A percentile compares a stretch with the other conserved stretches of the same genome.
Evolutionary conservation across 2,797 vertebrate genomes (phyloP).

Genomic region (Cyclura pinguis): DNA sequence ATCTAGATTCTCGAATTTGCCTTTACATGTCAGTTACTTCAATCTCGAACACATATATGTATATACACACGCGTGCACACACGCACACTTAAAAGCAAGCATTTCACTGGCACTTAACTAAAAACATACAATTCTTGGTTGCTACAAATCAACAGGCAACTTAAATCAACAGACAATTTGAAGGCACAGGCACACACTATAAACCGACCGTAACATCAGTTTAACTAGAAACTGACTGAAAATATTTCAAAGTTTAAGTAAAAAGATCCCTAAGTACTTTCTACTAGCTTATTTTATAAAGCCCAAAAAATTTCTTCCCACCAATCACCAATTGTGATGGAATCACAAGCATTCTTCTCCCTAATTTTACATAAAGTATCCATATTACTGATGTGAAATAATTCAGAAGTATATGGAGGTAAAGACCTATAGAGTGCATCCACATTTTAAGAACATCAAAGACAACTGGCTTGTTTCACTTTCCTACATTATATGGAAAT

Average conservation of each 20-base stretch:
- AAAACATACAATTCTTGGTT: background rate
- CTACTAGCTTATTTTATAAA: background rate
- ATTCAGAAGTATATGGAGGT: background rate
- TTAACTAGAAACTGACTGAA: background rate
- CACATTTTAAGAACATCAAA: background rate
- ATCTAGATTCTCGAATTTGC: background rate
- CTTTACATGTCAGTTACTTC: background rate
- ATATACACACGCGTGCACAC: background rate
- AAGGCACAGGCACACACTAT: background rate
- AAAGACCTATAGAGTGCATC: background rate
- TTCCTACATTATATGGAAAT: background rate
- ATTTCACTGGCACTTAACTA: background rate
- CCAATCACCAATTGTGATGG: background rate
- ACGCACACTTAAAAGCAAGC: too few species aligned
- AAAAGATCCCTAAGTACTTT: background rate
- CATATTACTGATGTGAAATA: background rate
- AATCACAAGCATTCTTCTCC: background rate
- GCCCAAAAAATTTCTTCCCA: background rate
- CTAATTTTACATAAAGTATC: background rate
- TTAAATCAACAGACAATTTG: too few species aligned
- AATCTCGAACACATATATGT: background rate
- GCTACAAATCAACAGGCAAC: too few species aligned
- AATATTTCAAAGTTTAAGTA: conserved; percentile 1
- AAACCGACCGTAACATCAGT: background rate
- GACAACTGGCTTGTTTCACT: background rate